Evolutionary conservation across 2,888 invertebrate species (phyloP).

Genomic region (Orchesella flavescens): DNA sequence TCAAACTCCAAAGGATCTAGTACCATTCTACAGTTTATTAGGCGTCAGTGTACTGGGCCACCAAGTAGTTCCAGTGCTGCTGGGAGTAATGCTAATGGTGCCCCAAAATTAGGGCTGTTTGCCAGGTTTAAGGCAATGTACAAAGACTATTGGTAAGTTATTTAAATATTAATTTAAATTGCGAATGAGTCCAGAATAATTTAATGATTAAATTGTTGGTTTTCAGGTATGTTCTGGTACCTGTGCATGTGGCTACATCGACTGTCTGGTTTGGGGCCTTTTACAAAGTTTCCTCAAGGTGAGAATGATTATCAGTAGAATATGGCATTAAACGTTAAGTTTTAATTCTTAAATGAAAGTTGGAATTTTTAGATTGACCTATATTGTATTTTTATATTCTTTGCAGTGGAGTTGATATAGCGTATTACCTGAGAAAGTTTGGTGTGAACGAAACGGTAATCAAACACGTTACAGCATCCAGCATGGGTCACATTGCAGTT

Average conservation of each 20-base stretch:
- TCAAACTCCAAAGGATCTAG: neutral
- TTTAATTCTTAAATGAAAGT: no score
- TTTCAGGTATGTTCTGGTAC: conserved; percentile 87
- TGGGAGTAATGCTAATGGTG: conserved; percentile 3
- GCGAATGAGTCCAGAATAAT: neutral
- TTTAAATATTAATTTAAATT: neutral
- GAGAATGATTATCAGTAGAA: conserved; percentile 71
- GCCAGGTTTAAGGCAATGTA: conserved; percentile 92
- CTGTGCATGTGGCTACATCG: conserved; percentile 93
- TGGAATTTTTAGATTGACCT: neutral
- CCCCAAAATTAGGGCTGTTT: conserved; percentile 80
- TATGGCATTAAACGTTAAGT: no score
- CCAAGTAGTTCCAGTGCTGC: neutral
- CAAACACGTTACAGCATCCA: conserved; percentile 84
- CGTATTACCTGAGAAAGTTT: conserved; percentile 83
- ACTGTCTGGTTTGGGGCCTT: conserved; percentile 90
- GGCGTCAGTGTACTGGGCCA: conserved; percentile 34
- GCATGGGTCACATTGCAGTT: conserved; percentile 90
- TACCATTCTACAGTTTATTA: conserved; percentile 9
- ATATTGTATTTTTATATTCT: conserved; percentile 8
- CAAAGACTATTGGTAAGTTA: conserved; percentile 86
- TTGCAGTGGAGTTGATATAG: conserved; percentile 92
- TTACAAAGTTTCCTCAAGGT: conserved; percentile 91
- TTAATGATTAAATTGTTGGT: neutral
- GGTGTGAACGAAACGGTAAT: conserved; percentile 87